Conservation (phyloP, 2,113 vertebrate species). For the Pandion haliaetus region DNA sequence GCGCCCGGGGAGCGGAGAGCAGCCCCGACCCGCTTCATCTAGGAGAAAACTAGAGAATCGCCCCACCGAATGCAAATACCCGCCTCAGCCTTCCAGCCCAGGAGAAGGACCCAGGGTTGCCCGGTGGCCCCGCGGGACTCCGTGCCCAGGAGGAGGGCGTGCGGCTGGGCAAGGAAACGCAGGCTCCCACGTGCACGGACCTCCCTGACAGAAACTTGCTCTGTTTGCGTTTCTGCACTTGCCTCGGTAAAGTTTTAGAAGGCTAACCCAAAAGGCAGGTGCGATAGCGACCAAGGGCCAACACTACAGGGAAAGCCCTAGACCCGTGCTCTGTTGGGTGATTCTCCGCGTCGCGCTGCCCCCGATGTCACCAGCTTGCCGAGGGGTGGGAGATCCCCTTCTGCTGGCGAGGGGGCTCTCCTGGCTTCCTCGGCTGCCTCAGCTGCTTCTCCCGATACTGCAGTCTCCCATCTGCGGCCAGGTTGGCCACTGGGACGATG, state of each 20-base stretch:
- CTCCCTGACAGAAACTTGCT: too few species aligned
- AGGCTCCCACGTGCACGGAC: rapidly evolving
- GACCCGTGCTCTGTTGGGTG: background rate
- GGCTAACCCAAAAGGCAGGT: background rate
- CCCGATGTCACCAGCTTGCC: rapidly evolving
- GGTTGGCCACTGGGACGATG: background rate
- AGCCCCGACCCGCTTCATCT: background rate
- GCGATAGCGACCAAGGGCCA: background rate
- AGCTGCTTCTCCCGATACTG: rapidly evolving
- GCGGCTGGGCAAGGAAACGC: rapidly evolving
- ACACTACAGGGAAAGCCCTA: rapidly evolving
- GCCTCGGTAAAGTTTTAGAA: too few species aligned
- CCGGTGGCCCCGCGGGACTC: too few species aligned
- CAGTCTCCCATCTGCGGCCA: background rate
- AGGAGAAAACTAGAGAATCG: too few species aligned
- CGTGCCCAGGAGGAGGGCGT: too few species aligned
- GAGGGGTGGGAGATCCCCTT: too few species aligned
- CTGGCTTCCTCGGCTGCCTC: background rate
- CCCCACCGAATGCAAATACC: background rate
- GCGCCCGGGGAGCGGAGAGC: rapidly evolving
- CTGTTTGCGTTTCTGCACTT: background rate
- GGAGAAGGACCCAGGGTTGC: background rate
- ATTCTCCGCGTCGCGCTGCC: background rate
- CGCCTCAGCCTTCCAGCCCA: background rate
- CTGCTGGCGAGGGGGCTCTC: background rate